A percentile compares a stretch with the other conserved stretches of the same genome.
Conservation (phyloP, 2,113 vertebrate species). For the Ceyx cyanopectus region DNA sequence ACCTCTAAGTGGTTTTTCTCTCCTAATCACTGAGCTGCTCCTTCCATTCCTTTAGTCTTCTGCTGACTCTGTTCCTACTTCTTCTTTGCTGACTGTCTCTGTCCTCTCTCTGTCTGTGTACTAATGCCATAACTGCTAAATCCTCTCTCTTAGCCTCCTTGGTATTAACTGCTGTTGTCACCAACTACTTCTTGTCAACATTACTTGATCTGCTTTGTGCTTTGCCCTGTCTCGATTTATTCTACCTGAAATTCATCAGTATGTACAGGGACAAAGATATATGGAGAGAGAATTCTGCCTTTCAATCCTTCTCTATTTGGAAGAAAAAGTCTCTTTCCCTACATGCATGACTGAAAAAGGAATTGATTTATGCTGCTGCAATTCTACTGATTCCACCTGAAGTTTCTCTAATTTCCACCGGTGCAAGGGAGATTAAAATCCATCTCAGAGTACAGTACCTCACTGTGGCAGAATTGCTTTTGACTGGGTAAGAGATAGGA, state of each 20-base stretch:
- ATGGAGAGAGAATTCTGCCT: background rate
- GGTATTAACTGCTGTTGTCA: constrained; percentile 54
- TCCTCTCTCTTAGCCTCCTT: background rate
- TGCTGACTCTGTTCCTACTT: background rate
- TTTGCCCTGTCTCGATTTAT: constrained; percentile 27
- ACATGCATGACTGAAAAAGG: background rate
- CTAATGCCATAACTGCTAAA: constrained; percentile 22
- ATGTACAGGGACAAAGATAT: background rate
- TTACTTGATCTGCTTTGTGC: constrained; percentile 16
- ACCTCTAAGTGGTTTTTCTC: background rate
- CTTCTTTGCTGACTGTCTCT: background rate
- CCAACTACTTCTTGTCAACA: constrained; percentile 52
- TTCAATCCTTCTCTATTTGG: background rate
- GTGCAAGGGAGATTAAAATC: constrained; percentile 43
- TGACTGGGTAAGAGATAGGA: constrained; percentile 18
- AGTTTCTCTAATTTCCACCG: constrained; percentile 36
- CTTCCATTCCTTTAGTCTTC: background rate
- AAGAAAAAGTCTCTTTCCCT: background rate
- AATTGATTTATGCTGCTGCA: constrained; percentile 30
- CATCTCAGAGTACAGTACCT: background rate
- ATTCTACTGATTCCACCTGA: background rate
- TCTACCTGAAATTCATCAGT: constrained; percentile 49
- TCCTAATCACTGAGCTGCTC: background rate
- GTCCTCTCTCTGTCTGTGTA: background rate
- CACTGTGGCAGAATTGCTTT: constrained; percentile 24